These are phyloP conservation scores for Dasyprocta punctata DNA, from an alignment of 2,113 vertebrate species.

Conservation along the genomic window DNA sequence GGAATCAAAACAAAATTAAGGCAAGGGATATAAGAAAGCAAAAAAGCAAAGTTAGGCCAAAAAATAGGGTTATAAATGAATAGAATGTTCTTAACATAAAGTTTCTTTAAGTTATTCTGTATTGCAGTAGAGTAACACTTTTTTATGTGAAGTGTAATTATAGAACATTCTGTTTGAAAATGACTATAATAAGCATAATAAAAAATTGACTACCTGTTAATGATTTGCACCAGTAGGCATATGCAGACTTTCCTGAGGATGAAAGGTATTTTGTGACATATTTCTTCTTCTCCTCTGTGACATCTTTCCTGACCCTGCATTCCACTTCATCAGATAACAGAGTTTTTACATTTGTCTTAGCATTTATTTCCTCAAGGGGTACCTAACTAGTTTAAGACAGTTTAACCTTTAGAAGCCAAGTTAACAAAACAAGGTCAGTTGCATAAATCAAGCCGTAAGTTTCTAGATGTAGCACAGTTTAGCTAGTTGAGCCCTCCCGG, in stretches of 20 bases:
- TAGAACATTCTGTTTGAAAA: constrained; percentile 51
- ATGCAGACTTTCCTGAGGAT: constrained; percentile 18
- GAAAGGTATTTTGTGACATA: neutral
- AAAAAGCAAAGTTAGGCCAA: neutral
- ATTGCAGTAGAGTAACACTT: neutral
- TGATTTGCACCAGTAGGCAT: neutral
- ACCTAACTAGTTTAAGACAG: neutral
- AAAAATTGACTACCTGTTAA: constrained; percentile 54
- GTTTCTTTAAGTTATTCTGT: constrained; percentile 28
- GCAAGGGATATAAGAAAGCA: neutral
- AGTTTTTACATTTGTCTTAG: neutral
- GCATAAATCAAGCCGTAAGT: neutral
- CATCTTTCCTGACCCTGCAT: neutral
- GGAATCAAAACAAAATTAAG: constrained; percentile 10
- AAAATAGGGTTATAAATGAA: constrained; percentile 19
- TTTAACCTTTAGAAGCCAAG: constrained; percentile 23
- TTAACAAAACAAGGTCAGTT: neutral
- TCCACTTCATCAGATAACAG: neutral
- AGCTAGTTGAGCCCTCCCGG: neutral
- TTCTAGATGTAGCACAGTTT: neutral
- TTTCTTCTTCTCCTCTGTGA: neutral
- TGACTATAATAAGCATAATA: constrained; percentile 10
- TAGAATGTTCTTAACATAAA: neutral
- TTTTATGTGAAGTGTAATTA: neutral
- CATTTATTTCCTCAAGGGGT: neutral